Conservation (phyloP, 1,140 invertebrate genomes). For the Drosophila tropicalis region DNA sequence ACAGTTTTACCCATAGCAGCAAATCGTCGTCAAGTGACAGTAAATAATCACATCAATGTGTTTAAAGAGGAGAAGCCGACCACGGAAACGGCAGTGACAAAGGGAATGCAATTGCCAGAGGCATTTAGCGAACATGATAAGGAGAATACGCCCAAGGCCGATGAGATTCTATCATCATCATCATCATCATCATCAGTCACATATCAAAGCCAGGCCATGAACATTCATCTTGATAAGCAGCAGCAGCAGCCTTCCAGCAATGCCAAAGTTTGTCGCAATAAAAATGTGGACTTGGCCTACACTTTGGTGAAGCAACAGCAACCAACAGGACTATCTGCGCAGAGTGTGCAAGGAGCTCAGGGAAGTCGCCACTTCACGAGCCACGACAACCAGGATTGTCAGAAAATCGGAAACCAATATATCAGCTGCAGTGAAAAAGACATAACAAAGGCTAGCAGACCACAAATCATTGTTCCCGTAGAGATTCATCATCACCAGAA, state of each 20-base stretch:
- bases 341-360: constrained; percentile 5
- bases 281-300: constrained; percentile 83
- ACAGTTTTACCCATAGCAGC: constrained; percentile 20
- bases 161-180: constrained; percentile 15
- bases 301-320: constrained; percentile 67
- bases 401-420: constrained; percentile 65
- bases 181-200: constrained; percentile 28
- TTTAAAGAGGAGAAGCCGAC: constrained; percentile 14
- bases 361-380: constrained; percentile 17
- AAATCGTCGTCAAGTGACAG: constrained; percentile 66
- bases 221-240: constrained; percentile 70
- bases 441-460: constrained; percentile 32
- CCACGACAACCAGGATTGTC: constrained; percentile 40
- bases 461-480: constrained; percentile 75
- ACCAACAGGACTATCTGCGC: not conserved
- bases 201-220: constrained; percentile 68
- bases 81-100: not conserved
- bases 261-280: constrained; percentile 79
- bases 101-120: constrained; percentile 8
- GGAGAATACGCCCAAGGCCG: not conserved
- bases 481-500: constrained; percentile 59
- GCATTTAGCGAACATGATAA: constrained; percentile 27
- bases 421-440: constrained; percentile 1
- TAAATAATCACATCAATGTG: constrained; percentile 83
- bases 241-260: constrained; percentile 53